Percentiles rank a stretch among this genome's conserved stretches.
phyloP scores from a whole-genome alignment of 2,797 vertebrate species.

The Valencia hispanica region DNA sequence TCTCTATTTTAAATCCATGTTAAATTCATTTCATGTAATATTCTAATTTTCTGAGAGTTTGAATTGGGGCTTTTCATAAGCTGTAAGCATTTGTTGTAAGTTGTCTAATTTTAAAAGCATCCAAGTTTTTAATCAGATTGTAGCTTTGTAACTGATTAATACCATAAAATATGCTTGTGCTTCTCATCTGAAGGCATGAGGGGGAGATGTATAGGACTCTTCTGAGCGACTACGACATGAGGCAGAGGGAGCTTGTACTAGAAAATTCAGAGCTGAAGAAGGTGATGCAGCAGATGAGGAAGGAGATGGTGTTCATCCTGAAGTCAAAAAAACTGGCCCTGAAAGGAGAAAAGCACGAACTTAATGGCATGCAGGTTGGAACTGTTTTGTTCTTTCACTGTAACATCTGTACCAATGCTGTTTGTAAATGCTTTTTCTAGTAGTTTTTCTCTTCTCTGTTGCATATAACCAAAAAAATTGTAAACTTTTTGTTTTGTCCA shows the following conservation, averaged over 20 bases:
- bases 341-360: conserved; percentile 81
- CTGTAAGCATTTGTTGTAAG: too few species aligned
- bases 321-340: conserved; percentile 82
- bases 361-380: conserved; percentile 79
- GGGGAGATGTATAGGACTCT: conserved; percentile 94
- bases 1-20: too few species aligned
- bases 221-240: conserved; percentile 89
- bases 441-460: background rate
- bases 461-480: background rate
- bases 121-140: background rate
- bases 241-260: conserved; percentile 89
- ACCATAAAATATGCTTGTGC: conserved; percentile 3
- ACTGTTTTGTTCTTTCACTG: conserved; percentile 12
- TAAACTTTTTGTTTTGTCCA: background rate
- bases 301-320: conserved; percentile 92
- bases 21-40: too few species aligned
- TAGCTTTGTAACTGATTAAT: background rate
- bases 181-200: conserved; percentile 84
- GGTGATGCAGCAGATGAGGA: conserved; percentile 96
- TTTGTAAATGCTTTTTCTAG: background rate
- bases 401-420: background rate
- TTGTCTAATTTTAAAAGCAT: background rate
- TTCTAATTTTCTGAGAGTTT: too few species aligned
- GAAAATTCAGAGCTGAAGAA: conserved; percentile 96
- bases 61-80: too few species aligned